These are phyloP conservation scores for Hyperoplus lanceolatus DNA, from an alignment of 2,797 vertebrate species.

Conservation along the genomic window DNA sequence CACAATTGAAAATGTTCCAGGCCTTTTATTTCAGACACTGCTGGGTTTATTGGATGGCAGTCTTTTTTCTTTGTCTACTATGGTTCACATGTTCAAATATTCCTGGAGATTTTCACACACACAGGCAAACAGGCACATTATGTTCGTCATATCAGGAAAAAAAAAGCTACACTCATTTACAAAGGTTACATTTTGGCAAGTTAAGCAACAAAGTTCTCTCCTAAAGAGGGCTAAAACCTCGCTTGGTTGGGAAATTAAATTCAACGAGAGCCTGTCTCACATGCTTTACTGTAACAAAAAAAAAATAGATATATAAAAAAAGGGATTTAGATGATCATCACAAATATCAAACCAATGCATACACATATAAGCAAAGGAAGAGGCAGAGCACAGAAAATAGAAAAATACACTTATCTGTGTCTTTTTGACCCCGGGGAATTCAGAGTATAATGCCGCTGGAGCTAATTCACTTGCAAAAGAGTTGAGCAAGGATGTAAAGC, in stretches of 20 bases:
- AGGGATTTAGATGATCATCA: conserved; percentile 31
- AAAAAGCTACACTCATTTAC: conserved; percentile 29
- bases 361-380: conserved; percentile 25
- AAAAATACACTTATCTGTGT: conserved; percentile 66
- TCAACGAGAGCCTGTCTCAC: not conserved
- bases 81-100: conserved; percentile 30
- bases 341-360: conserved; percentile 28
- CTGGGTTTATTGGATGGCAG: conserved; percentile 27
- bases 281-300: conserved; percentile 10
- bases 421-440: conserved; percentile 64
- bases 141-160: conserved; percentile 17
- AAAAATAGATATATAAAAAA: conserved; percentile 11
- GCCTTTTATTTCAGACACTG: conserved; percentile 42
- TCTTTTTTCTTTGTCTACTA: conserved; percentile 22
- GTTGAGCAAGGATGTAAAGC: conserved; percentile 71
- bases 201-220: not conserved
- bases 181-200: conserved; percentile 26
- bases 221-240: not conserved
- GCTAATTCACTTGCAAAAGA: conserved; percentile 78
- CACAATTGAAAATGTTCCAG: conserved; percentile 74
- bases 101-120: conserved; percentile 17
- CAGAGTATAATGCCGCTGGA: conserved; percentile 60
- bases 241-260: conserved; percentile 8
- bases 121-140: conserved; percentile 10
- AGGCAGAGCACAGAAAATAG: conserved; percentile 52